Percentiles rank a stretch among this genome's conserved stretches.
Evolutionary conservation across 2,113 vertebrate species (phyloP).

Genomic region (Symphodus melops): DNA sequence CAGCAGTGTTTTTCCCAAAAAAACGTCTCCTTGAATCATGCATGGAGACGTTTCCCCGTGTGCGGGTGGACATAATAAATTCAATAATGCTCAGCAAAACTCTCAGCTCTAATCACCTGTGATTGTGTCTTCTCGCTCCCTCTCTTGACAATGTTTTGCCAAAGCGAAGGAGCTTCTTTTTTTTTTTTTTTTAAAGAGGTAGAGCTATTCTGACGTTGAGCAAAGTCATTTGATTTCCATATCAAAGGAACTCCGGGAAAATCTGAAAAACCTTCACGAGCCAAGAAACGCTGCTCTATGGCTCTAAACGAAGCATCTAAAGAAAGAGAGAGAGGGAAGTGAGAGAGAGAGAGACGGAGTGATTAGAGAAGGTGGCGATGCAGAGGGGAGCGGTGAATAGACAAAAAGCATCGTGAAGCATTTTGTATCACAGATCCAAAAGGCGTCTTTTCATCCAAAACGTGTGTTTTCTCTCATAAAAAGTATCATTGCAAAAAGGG

Average conservation of each 20-base stretch:
- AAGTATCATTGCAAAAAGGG: background rate
- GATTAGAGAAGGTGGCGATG: constrained; percentile 47
- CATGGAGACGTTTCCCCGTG: constrained; percentile 43
- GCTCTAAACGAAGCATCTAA: constrained; percentile 24
- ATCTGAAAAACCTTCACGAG: constrained; percentile 51
- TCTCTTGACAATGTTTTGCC: constrained; percentile 35
- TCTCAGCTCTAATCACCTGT: constrained; percentile 33
- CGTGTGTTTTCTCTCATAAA: constrained; percentile 39
- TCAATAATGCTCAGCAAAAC: constrained; percentile 38
- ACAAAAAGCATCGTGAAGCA: constrained; percentile 23
- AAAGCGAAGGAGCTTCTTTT: constrained; percentile 15
- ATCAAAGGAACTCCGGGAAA: constrained; percentile 66
- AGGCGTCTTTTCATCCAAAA: constrained; percentile 45
- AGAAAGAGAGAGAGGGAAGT: background rate
- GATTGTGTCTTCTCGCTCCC: constrained; percentile 21
- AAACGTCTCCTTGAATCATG: background rate
- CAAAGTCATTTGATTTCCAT: constrained; percentile 70
- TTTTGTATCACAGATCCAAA: constrained; percentile 41
- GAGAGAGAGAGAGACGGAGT: constrained; percentile 18
- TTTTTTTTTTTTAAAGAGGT: background rate
- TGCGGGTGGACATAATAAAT: constrained; percentile 46
- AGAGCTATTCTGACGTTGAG: constrained; percentile 56
- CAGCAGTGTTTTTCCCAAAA: constrained; percentile 20
- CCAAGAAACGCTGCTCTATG: constrained; percentile 5
- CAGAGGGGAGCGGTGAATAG: constrained; percentile 8